phyloP scores from a whole-genome alignment of 1,140 invertebrate species.

The Kradibia gibbosae region DNA sequence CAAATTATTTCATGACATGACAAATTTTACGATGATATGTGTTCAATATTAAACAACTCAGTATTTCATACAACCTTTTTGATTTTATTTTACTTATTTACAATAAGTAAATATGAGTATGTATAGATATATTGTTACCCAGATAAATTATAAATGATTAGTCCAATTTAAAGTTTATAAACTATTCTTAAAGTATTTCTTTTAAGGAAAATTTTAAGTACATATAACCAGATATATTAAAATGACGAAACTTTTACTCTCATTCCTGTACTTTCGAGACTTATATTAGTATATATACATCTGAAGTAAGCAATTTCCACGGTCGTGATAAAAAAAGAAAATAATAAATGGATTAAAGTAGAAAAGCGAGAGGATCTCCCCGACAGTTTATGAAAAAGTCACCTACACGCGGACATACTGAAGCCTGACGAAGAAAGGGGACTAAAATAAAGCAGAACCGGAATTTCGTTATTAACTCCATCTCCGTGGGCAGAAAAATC shows the following conservation, averaged over 20 bases:
- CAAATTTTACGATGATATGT: no score
- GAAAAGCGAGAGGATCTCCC: neutral
- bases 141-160: neutral
- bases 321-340: neutral
- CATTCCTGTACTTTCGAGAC: neutral
- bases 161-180: no score
- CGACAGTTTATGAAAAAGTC: constrained; percentile 24
- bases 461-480: constrained; percentile 45
- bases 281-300: neutral
- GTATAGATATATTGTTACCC: no score
- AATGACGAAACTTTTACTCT: constrained; percentile 5
- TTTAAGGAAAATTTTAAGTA: no score
- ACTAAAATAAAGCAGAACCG: constrained; percentile 31
- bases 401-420: neutral
- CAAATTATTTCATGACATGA: neutral
- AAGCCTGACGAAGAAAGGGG: neutral
- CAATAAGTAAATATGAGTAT: no score
- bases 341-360: neutral
- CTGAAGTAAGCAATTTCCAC: constrained; percentile 28
- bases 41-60: no score
- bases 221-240: no score
- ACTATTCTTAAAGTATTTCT: no score
- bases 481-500: constrained; percentile 16
- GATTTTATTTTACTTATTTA: no score
- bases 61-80: no score